Conservation (phyloP, 2,888 invertebrate species). For the Latheticus oryzae region DNA sequence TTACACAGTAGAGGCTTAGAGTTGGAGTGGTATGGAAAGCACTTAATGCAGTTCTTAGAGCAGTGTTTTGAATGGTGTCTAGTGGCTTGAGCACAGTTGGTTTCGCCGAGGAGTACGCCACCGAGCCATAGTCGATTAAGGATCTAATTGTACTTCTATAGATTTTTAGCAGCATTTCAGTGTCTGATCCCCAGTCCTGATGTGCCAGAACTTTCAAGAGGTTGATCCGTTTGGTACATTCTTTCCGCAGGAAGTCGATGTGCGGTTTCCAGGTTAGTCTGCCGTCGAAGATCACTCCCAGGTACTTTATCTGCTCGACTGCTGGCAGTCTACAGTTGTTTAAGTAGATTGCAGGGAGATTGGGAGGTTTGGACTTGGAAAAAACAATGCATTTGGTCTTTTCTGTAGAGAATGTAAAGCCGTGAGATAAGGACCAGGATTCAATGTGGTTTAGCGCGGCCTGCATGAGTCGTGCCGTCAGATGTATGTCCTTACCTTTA, state of each 20-base stretch:
- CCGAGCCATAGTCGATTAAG: conserved; percentile 5
- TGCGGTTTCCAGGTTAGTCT: conserved; percentile 23
- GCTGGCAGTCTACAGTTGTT: not conserved
- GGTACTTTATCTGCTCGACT: conserved; percentile 3
- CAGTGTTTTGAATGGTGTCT: conserved; percentile 7
- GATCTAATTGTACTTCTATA: conserved; percentile 13
- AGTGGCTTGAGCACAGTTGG: conserved; percentile 1
- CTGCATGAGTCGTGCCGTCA: conserved; percentile 1
- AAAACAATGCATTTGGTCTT: conserved; percentile 17
- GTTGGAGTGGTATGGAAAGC: conserved; percentile 16
- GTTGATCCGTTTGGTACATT: conserved; percentile 6
- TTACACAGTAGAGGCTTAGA: conserved; percentile 11
- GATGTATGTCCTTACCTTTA: conserved; percentile 6
- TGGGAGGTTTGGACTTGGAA: not conserved
- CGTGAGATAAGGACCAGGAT: conserved; percentile 6
- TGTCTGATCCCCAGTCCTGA: conserved; percentile 17
- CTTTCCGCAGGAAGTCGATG: conserved; percentile 5
- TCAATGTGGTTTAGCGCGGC: not conserved
- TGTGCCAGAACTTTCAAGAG: conserved; percentile 27
- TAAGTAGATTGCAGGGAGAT: not conserved
- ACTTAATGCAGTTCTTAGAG: conserved; percentile 18
- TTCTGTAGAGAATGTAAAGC: conserved; percentile 8
- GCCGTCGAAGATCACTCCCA: conserved; percentile 26
- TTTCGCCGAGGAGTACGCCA: conserved; percentile 13
- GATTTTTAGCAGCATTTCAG: conserved; percentile 4